Evolutionary conservation across 2,888 invertebrate genomes (phyloP), one percentile per base, ranked within the genome.

Genomic region (Pasiphila rectangulata): DNA sequence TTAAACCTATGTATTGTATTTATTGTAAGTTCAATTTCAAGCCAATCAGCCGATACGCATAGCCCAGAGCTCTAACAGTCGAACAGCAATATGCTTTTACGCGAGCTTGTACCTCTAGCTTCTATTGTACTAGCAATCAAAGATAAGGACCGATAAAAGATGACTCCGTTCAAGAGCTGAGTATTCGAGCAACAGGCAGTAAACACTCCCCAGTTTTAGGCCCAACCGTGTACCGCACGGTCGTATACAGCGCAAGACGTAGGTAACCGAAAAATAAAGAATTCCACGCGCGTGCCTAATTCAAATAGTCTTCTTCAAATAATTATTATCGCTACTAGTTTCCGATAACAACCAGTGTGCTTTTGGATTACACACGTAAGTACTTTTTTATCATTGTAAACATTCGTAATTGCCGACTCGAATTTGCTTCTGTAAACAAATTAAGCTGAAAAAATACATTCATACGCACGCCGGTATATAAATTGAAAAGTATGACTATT

Each of bases 371-470:
- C 19, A 61, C 56, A 56, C 45, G 72, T 75, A 69, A 71, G 73
- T 72, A 69, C 29, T 43, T 55, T 75, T 68, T 77, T 77, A 75
- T 75, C 72, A 72, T 52, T 59, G 71, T 77, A 77, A 75, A 77
- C 72, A 75, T 56, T 63, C 57, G 51, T 60, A 59, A 67, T 72
- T 63, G 59, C 62, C 64, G 61, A 61, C 59, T 59, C 57, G 46
- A 63, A 61, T 34, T 48, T 68, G 67, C 67, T 45, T 55, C 49
- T 51, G 60, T 63, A 72, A 71, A 68, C 63, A 71, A 64, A 62
- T 59, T 57, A 43, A 46, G 51, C 32, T 42, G 51, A 37, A 40
- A 54, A 57, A 54, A 49, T 44, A 48, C 48, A 32, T 25, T 49
- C 46, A 55, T 56, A 55, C 45, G 27, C 52, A 36, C 41, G 16